Base-by-base conservation (phyloP, 2,888 invertebrate species). In the Tryphoninae sp. region DNA sequence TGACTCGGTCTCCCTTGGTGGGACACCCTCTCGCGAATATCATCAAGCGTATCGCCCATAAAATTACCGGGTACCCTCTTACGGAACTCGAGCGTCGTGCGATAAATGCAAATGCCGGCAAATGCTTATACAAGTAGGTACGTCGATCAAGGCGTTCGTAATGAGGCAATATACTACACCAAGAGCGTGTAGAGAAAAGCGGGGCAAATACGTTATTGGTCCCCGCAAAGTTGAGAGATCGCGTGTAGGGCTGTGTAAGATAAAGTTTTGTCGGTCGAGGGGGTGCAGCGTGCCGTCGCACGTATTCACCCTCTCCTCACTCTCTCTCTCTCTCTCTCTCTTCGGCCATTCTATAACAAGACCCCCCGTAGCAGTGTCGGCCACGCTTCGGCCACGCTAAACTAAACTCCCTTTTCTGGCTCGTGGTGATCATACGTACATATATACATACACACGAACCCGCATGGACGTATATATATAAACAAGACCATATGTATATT, bases 341-440 rank as follows among this genome's bases (percentile, higher is more conserved):
- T 55, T 58, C 65, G 33, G 33, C 11, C 61, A 16, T 58, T 72
- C 42, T 85, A 84, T 87, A 89, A 89, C 88, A 86, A 88, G 88
- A 84, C 83, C 80, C 88, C 88, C 88, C 86, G 85, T 76, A 61
- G 88, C 75, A 87, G 80, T 85, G 84, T 79, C 87, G 84, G 85
- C 85, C 84, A 87, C 86, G 87, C 81, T 86, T 84, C 86, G 84
- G 83, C 85, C 88, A 81, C 84, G 86, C 85, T 84, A 87, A 88
- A 88, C 87, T 85, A 79, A 85, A 87, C 81, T 83, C 84, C 86
- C 86, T 75, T 80, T 81, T 78, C 77, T 79, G 83, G 76, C 64
- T 33, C 72, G 61, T 65, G 58, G 51, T 40, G 45, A 55, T 69
- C 61, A 42, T 51, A 75, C 65, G 45, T 81, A 71, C 77, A 62